Percentiles rank a stretch among this genome's conserved stretches.
These are phyloP conservation scores for Eupleurogrammus muticus DNA, from an alignment of 2,797 vertebrate species.

Conservation along the genomic window DNA sequence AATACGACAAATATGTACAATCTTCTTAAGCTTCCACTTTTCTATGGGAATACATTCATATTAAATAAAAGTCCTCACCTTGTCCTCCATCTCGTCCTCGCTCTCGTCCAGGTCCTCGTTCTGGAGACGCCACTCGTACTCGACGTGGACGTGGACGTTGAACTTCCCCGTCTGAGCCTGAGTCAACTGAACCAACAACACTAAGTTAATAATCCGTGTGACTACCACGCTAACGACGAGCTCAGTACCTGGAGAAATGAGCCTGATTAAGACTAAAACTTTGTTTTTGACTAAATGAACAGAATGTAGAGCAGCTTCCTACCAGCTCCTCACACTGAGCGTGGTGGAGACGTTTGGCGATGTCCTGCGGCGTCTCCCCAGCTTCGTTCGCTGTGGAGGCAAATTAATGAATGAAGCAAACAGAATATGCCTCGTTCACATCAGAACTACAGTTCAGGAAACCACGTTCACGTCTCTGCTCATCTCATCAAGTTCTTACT, in stretches of 20 bases:
- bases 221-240: too few relatives aligned
- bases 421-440: too few relatives aligned
- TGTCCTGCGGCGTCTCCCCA: slow-evolving; percentile 92
- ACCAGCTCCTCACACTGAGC: slow-evolving; percentile 94
- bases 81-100: slow-evolving; percentile 96
- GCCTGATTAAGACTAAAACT: too few relatives aligned
- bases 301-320: too few relatives aligned
- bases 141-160: slow-evolving; percentile 95
- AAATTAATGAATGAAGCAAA: slow-evolving; percentile 7
- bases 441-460: too few relatives aligned
- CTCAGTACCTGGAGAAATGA: too few relatives aligned
- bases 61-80: slow-evolving; percentile 73
- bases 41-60: too few relatives aligned
- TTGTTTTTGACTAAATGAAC: too few relatives aligned
- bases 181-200: slow-evolving; percentile 83
- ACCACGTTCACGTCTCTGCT: too few relatives aligned
- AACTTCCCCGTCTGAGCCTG: slow-evolving; percentile 94
- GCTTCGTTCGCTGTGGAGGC: slow-evolving; percentile 89
- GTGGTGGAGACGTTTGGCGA: slow-evolving; percentile 91
- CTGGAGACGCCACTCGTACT: slow-evolving; percentile 96
- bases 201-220: too few relatives aligned
- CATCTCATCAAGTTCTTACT: slow-evolving; percentile 78
- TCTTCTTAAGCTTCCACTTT: too few relatives aligned
- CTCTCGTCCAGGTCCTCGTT: slow-evolving; percentile 96
- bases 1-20: too few relatives aligned